Conservation (phyloP, 35 echinoderm and acorn worm genomes). For the Heliocidaris tuberculata region DNA sequence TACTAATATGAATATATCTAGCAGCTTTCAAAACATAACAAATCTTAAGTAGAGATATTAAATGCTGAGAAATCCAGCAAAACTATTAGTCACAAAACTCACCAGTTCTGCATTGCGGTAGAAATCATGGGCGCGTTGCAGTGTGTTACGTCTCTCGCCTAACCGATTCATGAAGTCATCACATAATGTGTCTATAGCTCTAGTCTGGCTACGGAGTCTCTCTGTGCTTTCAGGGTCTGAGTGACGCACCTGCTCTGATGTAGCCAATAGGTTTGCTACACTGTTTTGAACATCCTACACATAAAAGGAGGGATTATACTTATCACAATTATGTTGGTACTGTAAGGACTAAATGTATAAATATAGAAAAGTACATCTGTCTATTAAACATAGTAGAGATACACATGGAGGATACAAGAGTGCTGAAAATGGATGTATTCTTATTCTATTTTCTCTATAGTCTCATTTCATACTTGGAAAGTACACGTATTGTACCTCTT, state of each 20-base stretch:
- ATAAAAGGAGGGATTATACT: neutral
- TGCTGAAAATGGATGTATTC: neutral
- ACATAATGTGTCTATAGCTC: slow-evolving; percentile 82
- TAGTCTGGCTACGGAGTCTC: slow-evolving; percentile 80
- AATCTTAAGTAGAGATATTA: neutral
- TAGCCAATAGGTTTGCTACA: slow-evolving; percentile 64
- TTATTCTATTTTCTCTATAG: too few species aligned
- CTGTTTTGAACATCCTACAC: slow-evolving; percentile 76
- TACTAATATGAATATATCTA: neutral
- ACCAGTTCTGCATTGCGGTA: slow-evolving; percentile 87
- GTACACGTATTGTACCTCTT: too few species aligned
- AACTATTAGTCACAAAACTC: neutral
- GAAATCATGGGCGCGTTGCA: slow-evolving; percentile 75
- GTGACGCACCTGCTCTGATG: slow-evolving; percentile 71
- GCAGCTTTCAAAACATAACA: neutral
- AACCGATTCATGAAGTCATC: slow-evolving; percentile 80
- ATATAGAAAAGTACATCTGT: neutral
- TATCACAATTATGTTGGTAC: too few species aligned
- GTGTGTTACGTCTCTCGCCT: slow-evolving; percentile 62
- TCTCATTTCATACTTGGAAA: too few species aligned
- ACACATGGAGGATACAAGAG: neutral
- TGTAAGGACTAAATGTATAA: too few species aligned
- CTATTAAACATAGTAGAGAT: neutral
- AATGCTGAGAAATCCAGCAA: neutral
- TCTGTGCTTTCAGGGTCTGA: slow-evolving; percentile 82